These are phyloP conservation scores for Linepithema humile DNA, from an alignment of 1,140 invertebrate genomes.

Conservation along the genomic window DNA sequence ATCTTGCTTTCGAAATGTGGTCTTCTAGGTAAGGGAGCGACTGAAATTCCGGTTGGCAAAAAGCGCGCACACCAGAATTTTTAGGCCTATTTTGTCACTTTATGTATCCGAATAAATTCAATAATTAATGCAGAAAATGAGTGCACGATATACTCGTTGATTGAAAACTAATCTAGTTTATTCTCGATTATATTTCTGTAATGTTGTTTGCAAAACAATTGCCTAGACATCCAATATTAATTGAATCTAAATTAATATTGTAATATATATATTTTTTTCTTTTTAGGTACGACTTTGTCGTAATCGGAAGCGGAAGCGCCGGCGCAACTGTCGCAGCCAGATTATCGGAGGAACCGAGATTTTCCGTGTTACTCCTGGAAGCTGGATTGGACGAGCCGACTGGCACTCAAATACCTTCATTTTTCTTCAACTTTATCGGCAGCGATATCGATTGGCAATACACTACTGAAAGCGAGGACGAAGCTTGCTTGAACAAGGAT, in stretches of 20 bases:
- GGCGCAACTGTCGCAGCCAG: constrained; percentile 93
- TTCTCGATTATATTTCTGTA: not conserved
- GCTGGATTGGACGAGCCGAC: constrained; percentile 93
- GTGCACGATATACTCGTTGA: no score
- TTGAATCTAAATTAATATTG: not conserved
- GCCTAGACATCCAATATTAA: not conserved
- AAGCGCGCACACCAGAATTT: not conserved
- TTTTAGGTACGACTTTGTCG: constrained; percentile 92
- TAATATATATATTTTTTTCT: not conserved
- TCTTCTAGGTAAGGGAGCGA: not conserved
- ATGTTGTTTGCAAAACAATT: not conserved
- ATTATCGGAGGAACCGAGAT: constrained; percentile 90
- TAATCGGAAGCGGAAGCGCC: constrained; percentile 94
- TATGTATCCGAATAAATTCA: no score
- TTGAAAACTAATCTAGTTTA: not conserved
- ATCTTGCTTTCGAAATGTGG: constrained; percentile 37
- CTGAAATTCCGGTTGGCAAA: not conserved
- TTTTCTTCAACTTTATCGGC: constrained; percentile 93
- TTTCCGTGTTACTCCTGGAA: constrained; percentile 93
- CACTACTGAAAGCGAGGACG: constrained; percentile 93
- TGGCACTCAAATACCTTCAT: constrained; percentile 92
- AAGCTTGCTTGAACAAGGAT: constrained; percentile 91
- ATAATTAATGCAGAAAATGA: no score
- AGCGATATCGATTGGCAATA: constrained; percentile 95
- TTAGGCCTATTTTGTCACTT: not conserved